These are phyloP conservation scores for Spea bombifrons DNA, from an alignment of 2,113 vertebrate species.

Conservation along the genomic window DNA sequence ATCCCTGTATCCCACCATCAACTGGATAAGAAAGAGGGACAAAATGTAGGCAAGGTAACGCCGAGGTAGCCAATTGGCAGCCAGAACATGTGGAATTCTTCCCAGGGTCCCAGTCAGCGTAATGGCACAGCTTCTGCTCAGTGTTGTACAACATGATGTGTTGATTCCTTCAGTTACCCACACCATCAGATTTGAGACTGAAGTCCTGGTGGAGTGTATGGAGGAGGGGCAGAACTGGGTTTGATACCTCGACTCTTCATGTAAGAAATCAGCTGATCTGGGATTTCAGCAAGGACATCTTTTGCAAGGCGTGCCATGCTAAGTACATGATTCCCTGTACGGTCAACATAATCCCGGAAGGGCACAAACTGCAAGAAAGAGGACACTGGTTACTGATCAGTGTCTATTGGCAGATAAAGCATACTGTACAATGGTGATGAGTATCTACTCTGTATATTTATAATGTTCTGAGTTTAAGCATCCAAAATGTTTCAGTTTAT, in stretches of 20 bases:
- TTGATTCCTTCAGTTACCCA: slow-evolving; percentile 23
- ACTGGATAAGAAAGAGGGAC: background rate
- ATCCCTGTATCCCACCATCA: background rate
- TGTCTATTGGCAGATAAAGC: too few species aligned
- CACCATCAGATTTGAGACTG: slow-evolving; percentile 67
- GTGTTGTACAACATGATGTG: too few species aligned
- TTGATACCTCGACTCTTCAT: slow-evolving; percentile 82
- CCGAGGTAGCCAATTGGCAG: background rate
- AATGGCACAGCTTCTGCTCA: too few species aligned
- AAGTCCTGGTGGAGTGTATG: slow-evolving; percentile 70
- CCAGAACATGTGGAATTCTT: background rate
- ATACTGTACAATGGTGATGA: too few species aligned
- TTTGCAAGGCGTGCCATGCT: slow-evolving; percentile 90
- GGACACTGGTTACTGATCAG: background rate
- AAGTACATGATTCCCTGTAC: slow-evolving; percentile 83
- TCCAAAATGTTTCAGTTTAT: too few species aligned
- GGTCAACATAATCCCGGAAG: slow-evolving; percentile 88
- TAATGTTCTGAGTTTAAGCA: too few species aligned
- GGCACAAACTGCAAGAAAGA: slow-evolving; percentile 76
- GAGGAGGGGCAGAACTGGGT: slow-evolving; percentile 72
- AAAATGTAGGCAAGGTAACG: too few species aligned
- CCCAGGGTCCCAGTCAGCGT: too few species aligned
- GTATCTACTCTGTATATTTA: too few species aligned
- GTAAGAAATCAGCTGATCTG: slow-evolving; percentile 90
- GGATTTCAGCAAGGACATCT: slow-evolving; percentile 89